Conservation (phyloP, 2,113 vertebrate genomes). For the Mastomys natalensis region DNA sequence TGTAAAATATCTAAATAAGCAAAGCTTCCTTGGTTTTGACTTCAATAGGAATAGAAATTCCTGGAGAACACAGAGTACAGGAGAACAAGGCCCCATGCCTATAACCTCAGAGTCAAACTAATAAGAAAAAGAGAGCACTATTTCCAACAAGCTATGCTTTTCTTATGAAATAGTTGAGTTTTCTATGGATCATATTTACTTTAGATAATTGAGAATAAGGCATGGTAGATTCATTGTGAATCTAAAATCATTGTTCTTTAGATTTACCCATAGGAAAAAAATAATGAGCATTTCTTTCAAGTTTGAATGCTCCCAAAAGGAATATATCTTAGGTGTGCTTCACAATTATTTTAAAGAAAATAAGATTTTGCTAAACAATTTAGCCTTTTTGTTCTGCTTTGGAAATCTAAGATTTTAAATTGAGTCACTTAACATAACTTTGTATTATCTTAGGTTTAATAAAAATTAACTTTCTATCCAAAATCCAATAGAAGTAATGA, state of each 20-base stretch:
- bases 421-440: not conserved
- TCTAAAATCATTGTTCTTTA: not conserved
- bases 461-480: conserved; percentile 54
- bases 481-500: not conserved
- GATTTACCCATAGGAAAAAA: not conserved
- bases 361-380: conserved; percentile 49
- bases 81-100: not conserved
- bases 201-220: not conserved
- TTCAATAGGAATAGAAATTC: no score
- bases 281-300: not conserved
- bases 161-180: not conserved
- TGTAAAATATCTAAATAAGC: not conserved
- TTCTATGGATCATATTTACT: conserved; percentile 24
- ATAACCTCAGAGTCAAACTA: not conserved
- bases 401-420: conserved; percentile 23
- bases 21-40: not conserved
- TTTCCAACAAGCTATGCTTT: conserved; percentile 11
- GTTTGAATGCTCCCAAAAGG: not conserved
- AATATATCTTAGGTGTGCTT: conserved; percentile 39
- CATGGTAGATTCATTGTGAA: not conserved
- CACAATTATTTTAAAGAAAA: conserved; percentile 30
- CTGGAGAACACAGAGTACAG: not conserved
- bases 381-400: not conserved
- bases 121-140: not conserved
- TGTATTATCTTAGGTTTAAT: not conserved